These are phyloP conservation scores for Selenia dentaria DNA, from an alignment of 2,888 invertebrate species.

Conservation along the genomic window DNA sequence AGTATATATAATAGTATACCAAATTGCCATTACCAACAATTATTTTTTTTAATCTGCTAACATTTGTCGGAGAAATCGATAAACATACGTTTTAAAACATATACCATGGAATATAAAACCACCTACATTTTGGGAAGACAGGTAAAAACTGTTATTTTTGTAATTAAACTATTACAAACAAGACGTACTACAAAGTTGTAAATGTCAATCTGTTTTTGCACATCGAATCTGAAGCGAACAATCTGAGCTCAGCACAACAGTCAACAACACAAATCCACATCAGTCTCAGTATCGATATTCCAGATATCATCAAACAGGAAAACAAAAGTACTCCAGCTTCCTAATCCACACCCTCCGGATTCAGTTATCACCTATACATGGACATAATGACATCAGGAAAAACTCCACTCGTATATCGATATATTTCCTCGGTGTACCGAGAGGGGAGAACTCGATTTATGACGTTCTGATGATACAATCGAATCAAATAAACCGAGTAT, in stretches of 20 bases:
- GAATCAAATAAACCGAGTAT: slow-evolving; percentile 81
- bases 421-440: slow-evolving; percentile 24
- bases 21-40: no score
- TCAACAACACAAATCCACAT: slow-evolving; percentile 17
- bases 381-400: slow-evolving; percentile 77
- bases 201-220: no score
- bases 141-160: no score
- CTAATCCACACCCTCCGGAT: slow-evolving; percentile 50
- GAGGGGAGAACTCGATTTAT: slow-evolving; percentile 65
- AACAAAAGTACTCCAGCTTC: slow-evolving; percentile 24
- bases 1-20: no score
- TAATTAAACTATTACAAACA: no score
- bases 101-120: no score
- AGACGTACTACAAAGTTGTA: no score
- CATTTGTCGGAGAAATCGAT: no score
- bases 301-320: slow-evolving; percentile 31
- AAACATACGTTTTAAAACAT: no score
- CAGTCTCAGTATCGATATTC: slow-evolving; percentile 26
- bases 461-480: slow-evolving; percentile 83
- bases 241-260: slow-evolving; percentile 1
- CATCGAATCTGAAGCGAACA: no score
- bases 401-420: slow-evolving; percentile 41
- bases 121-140: no score
- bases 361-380: slow-evolving; percentile 73
- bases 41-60: no score